phyloP scores from a whole-genome alignment of 2,113 vertebrate genomes.

The Gymnocephalus cernua region DNA sequence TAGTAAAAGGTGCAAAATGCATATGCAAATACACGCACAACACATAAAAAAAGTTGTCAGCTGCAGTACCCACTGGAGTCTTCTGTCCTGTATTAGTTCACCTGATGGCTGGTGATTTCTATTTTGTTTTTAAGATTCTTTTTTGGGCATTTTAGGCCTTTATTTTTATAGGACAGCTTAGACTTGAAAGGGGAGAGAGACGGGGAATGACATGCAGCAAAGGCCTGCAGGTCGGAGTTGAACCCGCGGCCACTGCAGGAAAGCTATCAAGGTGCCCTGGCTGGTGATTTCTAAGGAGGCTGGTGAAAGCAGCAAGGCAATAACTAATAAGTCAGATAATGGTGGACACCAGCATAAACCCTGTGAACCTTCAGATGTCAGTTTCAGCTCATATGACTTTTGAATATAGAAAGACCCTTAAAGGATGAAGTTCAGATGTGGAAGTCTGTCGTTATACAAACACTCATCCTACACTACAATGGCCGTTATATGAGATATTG shows the following conservation, averaged over 20 bases:
- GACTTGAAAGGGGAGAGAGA: too few relatives aligned
- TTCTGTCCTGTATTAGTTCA: neutral
- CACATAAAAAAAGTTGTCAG: neutral
- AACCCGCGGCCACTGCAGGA: too few relatives aligned
- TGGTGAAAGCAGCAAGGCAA: neutral
- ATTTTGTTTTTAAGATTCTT: too few relatives aligned
- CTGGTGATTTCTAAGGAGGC: neutral
- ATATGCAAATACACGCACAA: too few relatives aligned
- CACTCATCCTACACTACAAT: neutral
- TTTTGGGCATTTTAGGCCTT: too few relatives aligned
- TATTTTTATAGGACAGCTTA: too few relatives aligned
- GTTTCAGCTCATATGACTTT: neutral
- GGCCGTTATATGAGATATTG: too few relatives aligned
- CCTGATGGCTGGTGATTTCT: neutral
- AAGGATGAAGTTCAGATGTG: neutral
- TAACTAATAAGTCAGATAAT: neutral
- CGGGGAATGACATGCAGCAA: too few relatives aligned
- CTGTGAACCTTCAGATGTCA: neutral
- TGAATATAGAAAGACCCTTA: neutral
- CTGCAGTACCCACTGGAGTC: neutral
- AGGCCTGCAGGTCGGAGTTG: too few relatives aligned
- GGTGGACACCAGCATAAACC: neutral
- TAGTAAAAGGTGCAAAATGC: neutral
- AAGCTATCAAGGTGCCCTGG: neutral
- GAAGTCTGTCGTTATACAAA: neutral